Evolutionary conservation across 2,113 vertebrate species (phyloP).

Genomic region (Chlamydotis undulata): DNA sequence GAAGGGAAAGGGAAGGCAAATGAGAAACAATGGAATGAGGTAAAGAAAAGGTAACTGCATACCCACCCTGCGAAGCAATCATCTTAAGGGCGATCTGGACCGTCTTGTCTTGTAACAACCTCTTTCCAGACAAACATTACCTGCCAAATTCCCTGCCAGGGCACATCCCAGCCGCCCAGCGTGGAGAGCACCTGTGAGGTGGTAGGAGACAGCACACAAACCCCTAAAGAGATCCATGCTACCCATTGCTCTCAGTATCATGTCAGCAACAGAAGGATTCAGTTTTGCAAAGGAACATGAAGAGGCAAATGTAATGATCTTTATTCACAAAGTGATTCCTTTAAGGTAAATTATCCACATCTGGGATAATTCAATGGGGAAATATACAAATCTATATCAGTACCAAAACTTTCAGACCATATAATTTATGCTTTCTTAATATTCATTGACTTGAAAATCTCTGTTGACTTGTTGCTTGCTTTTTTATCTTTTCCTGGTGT

Average conservation of each 20-base stretch:
- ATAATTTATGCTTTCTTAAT: not conserved
- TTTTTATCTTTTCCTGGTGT: not conserved
- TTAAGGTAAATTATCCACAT: not conserved
- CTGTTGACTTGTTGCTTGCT: not conserved
- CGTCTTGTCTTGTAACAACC: not conserved
- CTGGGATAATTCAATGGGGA: not conserved
- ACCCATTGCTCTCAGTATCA: not conserved
- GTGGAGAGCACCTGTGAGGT: too few relatives aligned
- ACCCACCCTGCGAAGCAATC: not conserved
- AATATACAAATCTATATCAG: not conserved
- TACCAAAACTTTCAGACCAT: not conserved
- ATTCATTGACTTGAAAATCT: not conserved
- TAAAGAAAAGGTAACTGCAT: not conserved
- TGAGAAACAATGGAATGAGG: not conserved
- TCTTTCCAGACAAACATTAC: not conserved
- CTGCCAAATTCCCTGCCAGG: not conserved
- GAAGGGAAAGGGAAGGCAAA: not conserved
- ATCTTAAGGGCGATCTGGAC: not conserved
- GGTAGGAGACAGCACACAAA: not conserved
- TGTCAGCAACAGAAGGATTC: not conserved
- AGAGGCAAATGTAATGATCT: not conserved
- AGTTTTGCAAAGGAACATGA: not conserved
- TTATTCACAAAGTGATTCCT: not conserved
- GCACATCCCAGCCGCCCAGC: not conserved
- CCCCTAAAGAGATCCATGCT: not conserved